These are phyloP conservation scores for Ceratosolen fusciceps DNA, from an alignment of 1,140 invertebrate genomes.

Conservation along the genomic window DNA sequence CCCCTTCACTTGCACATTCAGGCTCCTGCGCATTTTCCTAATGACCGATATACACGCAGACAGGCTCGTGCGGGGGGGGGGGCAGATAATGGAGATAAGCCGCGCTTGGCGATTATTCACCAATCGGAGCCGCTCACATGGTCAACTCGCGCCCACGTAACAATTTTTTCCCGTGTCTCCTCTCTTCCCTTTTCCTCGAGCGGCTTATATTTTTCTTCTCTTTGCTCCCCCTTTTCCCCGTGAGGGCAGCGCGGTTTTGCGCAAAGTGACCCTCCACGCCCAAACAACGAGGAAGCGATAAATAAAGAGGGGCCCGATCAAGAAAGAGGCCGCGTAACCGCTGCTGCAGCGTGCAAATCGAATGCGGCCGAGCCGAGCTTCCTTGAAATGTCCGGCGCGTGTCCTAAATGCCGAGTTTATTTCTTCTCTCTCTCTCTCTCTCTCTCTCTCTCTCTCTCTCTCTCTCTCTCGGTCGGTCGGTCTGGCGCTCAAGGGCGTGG, in stretches of 20 bases:
- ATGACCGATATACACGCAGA: not conserved
- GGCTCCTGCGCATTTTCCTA: not conserved
- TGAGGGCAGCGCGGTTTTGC: not conserved
- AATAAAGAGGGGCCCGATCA: constrained; percentile 5
- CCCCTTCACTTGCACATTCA: no score
- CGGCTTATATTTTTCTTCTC: no score
- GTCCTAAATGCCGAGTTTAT: constrained; percentile 69
- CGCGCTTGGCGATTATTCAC: not conserved
- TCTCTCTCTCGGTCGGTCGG: not conserved
- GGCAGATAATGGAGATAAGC: no score
- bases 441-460: not conserved
- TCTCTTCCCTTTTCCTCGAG: no score
- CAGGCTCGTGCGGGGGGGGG: not conserved
- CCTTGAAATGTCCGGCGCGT: constrained; percentile 27
- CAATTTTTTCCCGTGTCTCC: no score
- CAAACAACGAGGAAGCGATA: constrained; percentile 21
- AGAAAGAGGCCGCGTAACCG: not conserved
- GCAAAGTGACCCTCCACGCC: not conserved
- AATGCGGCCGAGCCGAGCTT: not conserved
- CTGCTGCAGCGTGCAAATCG: not conserved
- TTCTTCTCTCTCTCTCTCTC: not conserved
- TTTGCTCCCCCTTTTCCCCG: no score
- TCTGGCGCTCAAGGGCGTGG: constrained; percentile 61
- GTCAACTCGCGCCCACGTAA: not conserved
- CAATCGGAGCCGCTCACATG: not conserved